Conservation (phyloP, 2,797 vertebrate species). For the Acanthurus leucopareius region DNA sequence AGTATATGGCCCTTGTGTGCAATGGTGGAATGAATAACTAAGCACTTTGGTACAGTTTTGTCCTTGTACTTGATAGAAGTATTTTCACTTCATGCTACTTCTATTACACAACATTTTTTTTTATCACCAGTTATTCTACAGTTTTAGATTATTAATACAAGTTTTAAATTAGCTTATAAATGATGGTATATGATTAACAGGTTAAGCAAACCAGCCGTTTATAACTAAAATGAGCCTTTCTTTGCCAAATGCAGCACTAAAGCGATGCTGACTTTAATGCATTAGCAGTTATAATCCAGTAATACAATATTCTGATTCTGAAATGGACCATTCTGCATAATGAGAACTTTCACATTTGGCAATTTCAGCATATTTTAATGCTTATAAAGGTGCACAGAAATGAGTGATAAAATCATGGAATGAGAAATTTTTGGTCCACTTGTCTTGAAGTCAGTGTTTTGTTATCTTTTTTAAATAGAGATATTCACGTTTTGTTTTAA, state of each 20-base stretch:
- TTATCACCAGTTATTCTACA: not conserved
- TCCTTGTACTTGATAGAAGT: not conserved
- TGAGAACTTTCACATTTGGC: not conserved
- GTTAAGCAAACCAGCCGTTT: too few species aligned
- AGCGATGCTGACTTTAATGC: not conserved
- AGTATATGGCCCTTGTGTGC: not conserved
- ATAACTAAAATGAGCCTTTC: too few species aligned
- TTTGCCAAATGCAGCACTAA: not conserved
- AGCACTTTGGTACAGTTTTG: not conserved
- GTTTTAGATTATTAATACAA: not conserved
- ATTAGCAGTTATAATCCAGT: not conserved
- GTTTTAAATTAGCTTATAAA: not conserved
- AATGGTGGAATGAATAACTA: too few species aligned
- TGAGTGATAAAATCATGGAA: too few species aligned
- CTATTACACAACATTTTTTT: not conserved
- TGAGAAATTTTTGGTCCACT: too few species aligned
- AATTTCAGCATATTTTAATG: not conserved
- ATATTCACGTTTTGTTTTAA: too few species aligned
- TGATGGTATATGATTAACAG: not conserved
- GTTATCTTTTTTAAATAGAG: too few species aligned
- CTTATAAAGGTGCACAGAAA: too few species aligned
- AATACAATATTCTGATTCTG: not conserved
- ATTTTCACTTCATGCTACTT: not conserved
- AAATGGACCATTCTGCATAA: not conserved
- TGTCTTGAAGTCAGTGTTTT: too few species aligned